Evolutionary conservation across 2,797 vertebrate genomes (phyloP), one percentile per base, ranked within the genome.

Genomic region (Avahi laniger): DNA sequence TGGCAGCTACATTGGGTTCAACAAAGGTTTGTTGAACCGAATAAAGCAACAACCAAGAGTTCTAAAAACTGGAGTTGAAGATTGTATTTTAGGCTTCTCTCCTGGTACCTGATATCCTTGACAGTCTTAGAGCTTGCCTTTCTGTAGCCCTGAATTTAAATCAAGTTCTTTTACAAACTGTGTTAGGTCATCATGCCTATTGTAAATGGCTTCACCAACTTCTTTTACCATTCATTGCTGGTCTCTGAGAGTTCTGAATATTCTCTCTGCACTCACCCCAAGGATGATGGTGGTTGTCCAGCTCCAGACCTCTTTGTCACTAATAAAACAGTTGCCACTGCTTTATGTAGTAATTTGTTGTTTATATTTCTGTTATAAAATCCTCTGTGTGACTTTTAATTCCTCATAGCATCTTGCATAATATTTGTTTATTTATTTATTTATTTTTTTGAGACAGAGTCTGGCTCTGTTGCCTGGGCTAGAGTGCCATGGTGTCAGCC

Each of bases 101-200:
- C 28, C 10, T 76, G n/a, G 61, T 75, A 52, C 78, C 67, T 35
- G 30, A 18, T 70, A 35, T 75, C 84, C 69, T 61, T 89, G 59
- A 65, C 2, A 52, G 0, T 82, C 46, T 90, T 83, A 46, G 33
- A 50, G 70, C 83, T 91, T 91, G 35, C 63, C 4, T 63, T 88
- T 73, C 72, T 70, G 20, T 50, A 79, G 46, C 26, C 38, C 33
- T 65, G 61, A 88, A 79, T 90, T 94, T 92, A 95, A 95, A 93
- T 93, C 72, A 54, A 9, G n/a, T 67, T 90, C 69, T 86, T 94
- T 89, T 69, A 14, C 48, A 96, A 82, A 17, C 41, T 50, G 10
- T 20, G 6, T 65, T 57, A 86, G 57, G 63, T 81, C 59, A 69
- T 59, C 35, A 5, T 59, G 52, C 48, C 11, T 70, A 28, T 76